phyloP scores from a whole-genome alignment of 2,113 vertebrate species.

The Nothoprocta pentlandii region DNA sequence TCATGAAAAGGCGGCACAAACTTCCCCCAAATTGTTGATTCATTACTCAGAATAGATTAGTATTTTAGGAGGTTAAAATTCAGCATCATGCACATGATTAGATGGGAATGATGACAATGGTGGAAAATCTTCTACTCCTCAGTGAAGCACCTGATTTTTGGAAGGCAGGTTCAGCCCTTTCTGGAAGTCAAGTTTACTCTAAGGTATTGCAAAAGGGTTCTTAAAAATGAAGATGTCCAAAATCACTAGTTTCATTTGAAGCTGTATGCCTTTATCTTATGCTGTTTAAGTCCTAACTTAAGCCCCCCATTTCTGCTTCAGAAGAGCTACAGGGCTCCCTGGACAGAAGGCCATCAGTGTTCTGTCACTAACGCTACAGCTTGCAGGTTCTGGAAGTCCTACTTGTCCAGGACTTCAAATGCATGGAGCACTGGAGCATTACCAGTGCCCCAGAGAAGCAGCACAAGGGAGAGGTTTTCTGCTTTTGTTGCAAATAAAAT shows the following conservation, averaged over 20 bases:
- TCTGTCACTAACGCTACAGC: neutral
- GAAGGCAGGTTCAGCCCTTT: too few relatives aligned
- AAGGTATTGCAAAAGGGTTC: neutral
- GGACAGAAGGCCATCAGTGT: neutral
- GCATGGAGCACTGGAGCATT: neutral
- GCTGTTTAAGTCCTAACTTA: neutral
- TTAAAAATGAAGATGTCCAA: neutral
- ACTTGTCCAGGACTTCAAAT: fast-evolving
- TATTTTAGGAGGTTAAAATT: neutral
- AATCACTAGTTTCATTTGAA: neutral
- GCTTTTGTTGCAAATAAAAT: neutral
- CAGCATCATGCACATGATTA: neutral
- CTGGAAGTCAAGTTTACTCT: neutral
- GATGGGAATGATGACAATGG: neutral
- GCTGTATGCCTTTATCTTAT: neutral
- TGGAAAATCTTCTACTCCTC: neutral
- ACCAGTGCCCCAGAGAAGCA: fast-evolving
- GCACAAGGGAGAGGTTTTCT: neutral
- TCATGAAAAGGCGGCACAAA: neutral
- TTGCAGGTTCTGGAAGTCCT: neutral
- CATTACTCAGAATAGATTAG: neutral
- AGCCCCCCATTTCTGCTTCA: neutral
- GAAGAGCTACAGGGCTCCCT: neutral
- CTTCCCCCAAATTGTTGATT: neutral
- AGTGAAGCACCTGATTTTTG: neutral